These are phyloP conservation scores for Hippasteria phrygiana DNA, from an alignment of 53 echinoderm and acorn worm genomes.

Conservation along the genomic window DNA sequence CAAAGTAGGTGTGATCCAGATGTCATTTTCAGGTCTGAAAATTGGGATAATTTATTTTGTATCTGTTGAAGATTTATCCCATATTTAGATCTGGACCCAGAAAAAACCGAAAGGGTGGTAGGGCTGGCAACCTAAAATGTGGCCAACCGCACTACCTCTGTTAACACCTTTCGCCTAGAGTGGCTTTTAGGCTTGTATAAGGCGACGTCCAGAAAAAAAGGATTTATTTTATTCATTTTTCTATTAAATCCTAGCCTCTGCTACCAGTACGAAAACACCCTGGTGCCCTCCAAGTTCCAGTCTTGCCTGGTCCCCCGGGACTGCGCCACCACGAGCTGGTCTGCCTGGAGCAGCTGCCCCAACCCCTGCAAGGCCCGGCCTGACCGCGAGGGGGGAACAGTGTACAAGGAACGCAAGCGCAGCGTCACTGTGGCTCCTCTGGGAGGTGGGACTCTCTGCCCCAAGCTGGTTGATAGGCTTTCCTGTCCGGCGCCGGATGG, in stretches of 20 bases:
- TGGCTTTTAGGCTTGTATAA: too few relatives aligned
- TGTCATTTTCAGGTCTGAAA: too few relatives aligned
- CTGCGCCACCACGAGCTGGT: constrained; percentile 84
- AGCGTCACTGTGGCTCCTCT: constrained; percentile 45
- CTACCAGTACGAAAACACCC: constrained; percentile 61
- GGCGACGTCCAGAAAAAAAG: too few relatives aligned
- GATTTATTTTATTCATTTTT: not conserved
- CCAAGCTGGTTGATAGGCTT: constrained; percentile 65
- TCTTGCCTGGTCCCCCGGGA: constrained; percentile 80
- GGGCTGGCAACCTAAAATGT: too few relatives aligned
- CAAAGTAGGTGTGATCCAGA: too few relatives aligned
- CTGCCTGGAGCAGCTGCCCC: constrained; percentile 67
- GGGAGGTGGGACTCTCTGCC: constrained; percentile 64
- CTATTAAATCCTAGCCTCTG: constrained; percentile 48
- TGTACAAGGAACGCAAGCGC: constrained; percentile 63
- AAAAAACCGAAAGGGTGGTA: too few relatives aligned
- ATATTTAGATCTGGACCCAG: too few relatives aligned
- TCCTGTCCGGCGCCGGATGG: constrained; percentile 60
- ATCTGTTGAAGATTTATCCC: too few relatives aligned
- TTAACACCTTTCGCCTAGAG: too few relatives aligned
- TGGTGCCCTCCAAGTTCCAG: constrained; percentile 68
- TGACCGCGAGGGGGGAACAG: constrained; percentile 4
- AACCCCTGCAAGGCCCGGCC: constrained; percentile 36
- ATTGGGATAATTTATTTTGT: too few relatives aligned
- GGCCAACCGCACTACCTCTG: too few relatives aligned